phyloP scores from a whole-genome alignment of 2,888 invertebrate species.

The Agonopterix arenella region DNA sequence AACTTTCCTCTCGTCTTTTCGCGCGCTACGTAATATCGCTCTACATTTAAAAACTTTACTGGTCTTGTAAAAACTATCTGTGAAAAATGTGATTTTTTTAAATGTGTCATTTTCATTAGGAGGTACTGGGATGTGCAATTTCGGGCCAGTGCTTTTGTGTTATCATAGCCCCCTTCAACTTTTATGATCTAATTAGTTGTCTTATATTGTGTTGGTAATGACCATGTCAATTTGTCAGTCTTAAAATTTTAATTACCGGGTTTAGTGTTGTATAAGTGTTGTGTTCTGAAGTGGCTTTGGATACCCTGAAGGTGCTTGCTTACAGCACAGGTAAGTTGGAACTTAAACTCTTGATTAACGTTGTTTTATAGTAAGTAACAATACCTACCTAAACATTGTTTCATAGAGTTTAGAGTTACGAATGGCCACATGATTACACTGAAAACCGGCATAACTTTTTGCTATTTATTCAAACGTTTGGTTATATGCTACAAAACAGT shows the following conservation, averaged over 20 bases:
- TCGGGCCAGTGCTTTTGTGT: slow-evolving; percentile 8
- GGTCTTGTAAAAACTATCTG: no score
- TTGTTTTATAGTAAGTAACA: no score
- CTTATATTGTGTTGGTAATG: slow-evolving; percentile 23
- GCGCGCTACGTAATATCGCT: slow-evolving; percentile 40
- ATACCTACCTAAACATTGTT: no score
- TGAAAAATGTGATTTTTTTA: no score
- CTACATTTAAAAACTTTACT: slow-evolving; percentile 7
- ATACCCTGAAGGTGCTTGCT: slow-evolving; percentile 13
- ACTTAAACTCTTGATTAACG: no score
- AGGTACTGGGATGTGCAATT: background rate
- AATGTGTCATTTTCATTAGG: no score
- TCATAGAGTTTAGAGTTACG: no score
- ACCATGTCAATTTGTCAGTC: slow-evolving; percentile 27
- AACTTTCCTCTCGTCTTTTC: slow-evolving; percentile 32
- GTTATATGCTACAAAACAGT: no score
- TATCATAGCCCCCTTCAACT: slow-evolving; percentile 1
- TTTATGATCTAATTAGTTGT: slow-evolving; percentile 17
- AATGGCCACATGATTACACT: no score
- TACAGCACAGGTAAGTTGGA: slow-evolving; percentile 22
- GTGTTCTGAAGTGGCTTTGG: slow-evolving; percentile 27
- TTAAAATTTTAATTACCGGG: slow-evolving; percentile 21
- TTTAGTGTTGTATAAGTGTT: slow-evolving; percentile 18
- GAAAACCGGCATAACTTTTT: no score
- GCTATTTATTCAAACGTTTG: no score